phyloP scores from a whole-genome alignment of 2,113 vertebrate species.

The Danionella cerebrum region DNA sequence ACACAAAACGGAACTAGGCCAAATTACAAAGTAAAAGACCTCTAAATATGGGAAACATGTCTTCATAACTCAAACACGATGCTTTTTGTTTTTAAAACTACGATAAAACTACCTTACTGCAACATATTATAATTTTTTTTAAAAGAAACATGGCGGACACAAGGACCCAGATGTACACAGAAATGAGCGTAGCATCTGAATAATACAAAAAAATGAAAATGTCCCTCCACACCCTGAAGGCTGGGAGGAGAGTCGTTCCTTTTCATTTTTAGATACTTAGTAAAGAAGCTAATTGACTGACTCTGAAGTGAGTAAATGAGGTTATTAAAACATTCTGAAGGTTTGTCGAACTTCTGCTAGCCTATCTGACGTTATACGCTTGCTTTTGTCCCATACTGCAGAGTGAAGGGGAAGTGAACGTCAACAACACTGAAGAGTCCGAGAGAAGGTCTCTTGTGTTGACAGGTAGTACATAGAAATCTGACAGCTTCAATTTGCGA shows the following conservation, averaged over 20 bases:
- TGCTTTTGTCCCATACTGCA: not conserved
- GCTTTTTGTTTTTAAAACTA: no score
- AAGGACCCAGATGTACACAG: conserved; percentile 59
- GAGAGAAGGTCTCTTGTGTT: not conserved
- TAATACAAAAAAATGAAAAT: conserved; percentile 41
- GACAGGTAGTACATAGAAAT: conserved; percentile 2
- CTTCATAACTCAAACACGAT: no score
- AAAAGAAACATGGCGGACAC: conserved; percentile 15
- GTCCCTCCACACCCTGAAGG: conserved; percentile 56
- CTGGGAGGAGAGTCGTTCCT: conserved; percentile 45
- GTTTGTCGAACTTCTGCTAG: not conserved
- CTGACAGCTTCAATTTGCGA: not conserved
- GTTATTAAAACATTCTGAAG: not conserved
- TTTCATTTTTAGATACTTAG: conserved; percentile 53
- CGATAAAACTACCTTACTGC: no score
- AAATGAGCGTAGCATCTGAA: not conserved
- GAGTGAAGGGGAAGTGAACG: conserved; percentile 12
- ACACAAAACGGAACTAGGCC: no score
- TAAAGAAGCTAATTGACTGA: not conserved
- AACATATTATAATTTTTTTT: not conserved
- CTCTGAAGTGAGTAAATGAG: not conserved
- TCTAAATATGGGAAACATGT: no score
- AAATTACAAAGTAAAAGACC: no score
- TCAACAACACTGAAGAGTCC: not conserved
- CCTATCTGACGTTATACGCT: no score